These are phyloP conservation scores for Avahi laniger DNA, from an alignment of 2,797 vertebrate genomes.

Conservation along the genomic window DNA sequence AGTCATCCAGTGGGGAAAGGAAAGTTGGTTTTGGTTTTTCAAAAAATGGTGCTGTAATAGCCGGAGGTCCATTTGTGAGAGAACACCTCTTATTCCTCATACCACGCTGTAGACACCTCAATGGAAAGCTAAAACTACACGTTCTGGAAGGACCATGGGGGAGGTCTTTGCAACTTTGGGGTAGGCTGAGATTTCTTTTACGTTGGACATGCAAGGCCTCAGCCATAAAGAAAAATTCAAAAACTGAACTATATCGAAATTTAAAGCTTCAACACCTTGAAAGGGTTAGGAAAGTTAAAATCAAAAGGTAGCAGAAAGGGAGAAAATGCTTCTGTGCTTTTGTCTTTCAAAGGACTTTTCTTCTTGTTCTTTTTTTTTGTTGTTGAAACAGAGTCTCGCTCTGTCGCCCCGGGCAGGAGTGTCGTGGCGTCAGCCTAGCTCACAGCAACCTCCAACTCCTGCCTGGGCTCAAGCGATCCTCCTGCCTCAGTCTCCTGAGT, in stretches of 20 bases:
- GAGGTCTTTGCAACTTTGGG: neutral
- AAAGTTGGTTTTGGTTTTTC: neutral
- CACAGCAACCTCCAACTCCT: too few species aligned
- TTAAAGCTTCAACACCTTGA: neutral
- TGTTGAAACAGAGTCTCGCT: neutral
- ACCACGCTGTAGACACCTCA: fast-evolving
- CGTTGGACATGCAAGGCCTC: neutral
- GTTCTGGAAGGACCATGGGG: neutral
- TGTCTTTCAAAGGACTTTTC: neutral
- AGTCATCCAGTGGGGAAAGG: neutral
- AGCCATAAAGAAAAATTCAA: neutral
- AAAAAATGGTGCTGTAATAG: neutral
- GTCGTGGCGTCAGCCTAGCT: neutral
- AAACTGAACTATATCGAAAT: neutral
- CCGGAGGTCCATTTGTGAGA: neutral
- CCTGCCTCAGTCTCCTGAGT: too few species aligned
- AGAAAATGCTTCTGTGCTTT: neutral
- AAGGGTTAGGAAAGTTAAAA: neutral
- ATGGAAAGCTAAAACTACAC: too few species aligned
- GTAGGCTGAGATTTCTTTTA: neutral
- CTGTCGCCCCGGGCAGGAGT: neutral
- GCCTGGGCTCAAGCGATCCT: too few species aligned
- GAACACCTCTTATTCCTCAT: neutral
- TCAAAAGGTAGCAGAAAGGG: neutral
- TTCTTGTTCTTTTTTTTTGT: neutral